These are phyloP conservation scores for Austrofundulus limnaeus DNA, from an alignment of 2,113 vertebrate species.

Conservation along the genomic window DNA sequence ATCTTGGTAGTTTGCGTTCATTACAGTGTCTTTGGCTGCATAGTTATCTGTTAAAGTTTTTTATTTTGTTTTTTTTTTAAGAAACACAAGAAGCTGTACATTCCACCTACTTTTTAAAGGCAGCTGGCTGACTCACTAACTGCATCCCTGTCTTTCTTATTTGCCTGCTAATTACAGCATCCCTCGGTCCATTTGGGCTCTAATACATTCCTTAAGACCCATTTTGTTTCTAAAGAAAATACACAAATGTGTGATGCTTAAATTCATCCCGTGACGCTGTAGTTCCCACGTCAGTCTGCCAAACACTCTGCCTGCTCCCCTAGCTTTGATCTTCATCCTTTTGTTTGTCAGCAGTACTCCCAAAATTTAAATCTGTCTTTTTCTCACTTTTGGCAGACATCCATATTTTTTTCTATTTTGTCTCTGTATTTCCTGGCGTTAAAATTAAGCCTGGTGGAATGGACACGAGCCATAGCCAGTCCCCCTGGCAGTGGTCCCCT, in stretches of 20 bases:
- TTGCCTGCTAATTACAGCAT: constrained; percentile 54
- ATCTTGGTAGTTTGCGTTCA: neutral
- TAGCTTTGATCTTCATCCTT: constrained; percentile 6
- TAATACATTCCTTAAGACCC: constrained; percentile 27
- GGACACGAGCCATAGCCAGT: constrained; percentile 24
- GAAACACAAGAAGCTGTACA: constrained; percentile 24
- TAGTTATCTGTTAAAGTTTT: constrained; percentile 7
- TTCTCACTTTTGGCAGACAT: constrained; percentile 13
- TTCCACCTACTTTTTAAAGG: constrained; percentile 13
- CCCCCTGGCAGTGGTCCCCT: constrained; percentile 21
- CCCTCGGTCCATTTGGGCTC: constrained; percentile 42
- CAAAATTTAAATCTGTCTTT: constrained; percentile 26
- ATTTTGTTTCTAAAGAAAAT: constrained; percentile 48
- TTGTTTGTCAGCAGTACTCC: constrained; percentile 7
- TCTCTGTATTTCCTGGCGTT: constrained; percentile 31
- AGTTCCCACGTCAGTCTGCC: constrained; percentile 16
- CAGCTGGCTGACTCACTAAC: constrained; percentile 46
- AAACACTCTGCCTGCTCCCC: constrained; percentile 15
- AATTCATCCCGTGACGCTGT: constrained; percentile 15
- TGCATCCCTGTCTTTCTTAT: constrained; percentile 37
- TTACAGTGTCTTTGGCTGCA: constrained; percentile 5
- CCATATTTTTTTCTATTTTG: constrained; percentile 38
- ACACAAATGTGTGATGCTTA: constrained; percentile 26
- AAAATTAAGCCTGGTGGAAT: constrained; percentile 23
- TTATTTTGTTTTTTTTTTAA: too few species aligned